These are phyloP conservation scores for Prunella himalayana DNA, from an alignment of 2,113 vertebrate species.

Conservation along the genomic window DNA sequence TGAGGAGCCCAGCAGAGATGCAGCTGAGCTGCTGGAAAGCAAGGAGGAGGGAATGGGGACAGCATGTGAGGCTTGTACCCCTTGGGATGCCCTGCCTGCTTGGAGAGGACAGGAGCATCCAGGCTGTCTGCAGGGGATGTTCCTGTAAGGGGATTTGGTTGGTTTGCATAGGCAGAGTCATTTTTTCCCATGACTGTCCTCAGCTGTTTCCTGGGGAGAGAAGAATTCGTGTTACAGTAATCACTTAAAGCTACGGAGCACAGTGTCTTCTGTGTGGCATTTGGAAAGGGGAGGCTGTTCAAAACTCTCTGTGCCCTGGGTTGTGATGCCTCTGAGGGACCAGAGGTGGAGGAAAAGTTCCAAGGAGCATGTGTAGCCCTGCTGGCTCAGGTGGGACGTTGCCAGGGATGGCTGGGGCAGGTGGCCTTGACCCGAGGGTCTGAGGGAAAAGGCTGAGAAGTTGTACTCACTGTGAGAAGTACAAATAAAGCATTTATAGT, in stretches of 20 bases:
- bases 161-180: not conserved
- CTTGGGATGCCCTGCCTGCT: not conserved
- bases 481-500: not conserved
- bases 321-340: not conserved
- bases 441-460: not conserved
- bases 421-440: not conserved
- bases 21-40: not conserved
- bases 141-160: not conserved
- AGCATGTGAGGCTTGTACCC: not conserved
- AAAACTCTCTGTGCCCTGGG: fast-evolving
- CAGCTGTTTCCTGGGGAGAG: not conserved
- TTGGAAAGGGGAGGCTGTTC: not conserved
- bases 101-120: not conserved
- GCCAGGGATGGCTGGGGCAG: not conserved
- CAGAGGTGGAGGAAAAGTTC: not conserved
- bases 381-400: not conserved
- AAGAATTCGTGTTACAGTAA: not conserved
- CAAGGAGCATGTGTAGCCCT: not conserved
- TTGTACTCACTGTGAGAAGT: not conserved
- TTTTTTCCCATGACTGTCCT: not conserved
- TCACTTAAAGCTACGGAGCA: not conserved
- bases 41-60: not conserved
- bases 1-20: not conserved
- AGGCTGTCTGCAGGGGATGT: not conserved
- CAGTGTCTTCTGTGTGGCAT: not conserved